Conservation (phyloP, 2,113 vertebrate species). For the Phylloscopus trochilus region DNA sequence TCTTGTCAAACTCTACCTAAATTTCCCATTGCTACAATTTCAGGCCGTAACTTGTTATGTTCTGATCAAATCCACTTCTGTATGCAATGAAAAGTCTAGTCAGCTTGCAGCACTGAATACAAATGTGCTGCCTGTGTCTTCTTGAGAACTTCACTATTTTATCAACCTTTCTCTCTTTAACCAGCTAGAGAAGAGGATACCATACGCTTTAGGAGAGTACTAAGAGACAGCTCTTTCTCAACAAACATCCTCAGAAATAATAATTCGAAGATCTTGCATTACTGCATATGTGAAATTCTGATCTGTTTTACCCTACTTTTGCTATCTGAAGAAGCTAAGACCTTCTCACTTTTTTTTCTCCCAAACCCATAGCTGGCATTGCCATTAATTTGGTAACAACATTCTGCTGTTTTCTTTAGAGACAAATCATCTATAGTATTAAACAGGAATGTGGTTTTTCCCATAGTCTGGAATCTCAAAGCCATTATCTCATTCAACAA, state of each 20-base stretch:
- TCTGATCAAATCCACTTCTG: neutral
- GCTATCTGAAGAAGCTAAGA: neutral
- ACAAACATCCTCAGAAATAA: neutral
- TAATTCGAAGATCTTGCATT: neutral
- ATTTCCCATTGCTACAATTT: neutral
- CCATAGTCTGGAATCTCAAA: neutral
- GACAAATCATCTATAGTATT: neutral
- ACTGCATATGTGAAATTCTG: neutral
- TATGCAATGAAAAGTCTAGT: neutral
- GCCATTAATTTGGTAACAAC: neutral
- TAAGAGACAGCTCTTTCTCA: neutral
- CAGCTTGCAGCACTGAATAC: neutral
- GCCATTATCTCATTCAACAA: neutral
- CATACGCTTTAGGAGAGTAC: neutral
- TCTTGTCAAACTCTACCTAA: neutral
- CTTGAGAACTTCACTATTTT: neutral
- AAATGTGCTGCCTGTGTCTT: neutral
- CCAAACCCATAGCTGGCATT: neutral
- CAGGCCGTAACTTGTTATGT: neutral
- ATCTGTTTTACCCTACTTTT: neutral
- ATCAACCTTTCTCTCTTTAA: neutral
- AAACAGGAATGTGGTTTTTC: neutral
- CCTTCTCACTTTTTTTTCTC: neutral
- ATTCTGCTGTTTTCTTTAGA: neutral
- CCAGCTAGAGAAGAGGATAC: neutral